phyloP scores from a whole-genome alignment of 2,797 vertebrate species.

The Heterohyrax brucei region DNA sequence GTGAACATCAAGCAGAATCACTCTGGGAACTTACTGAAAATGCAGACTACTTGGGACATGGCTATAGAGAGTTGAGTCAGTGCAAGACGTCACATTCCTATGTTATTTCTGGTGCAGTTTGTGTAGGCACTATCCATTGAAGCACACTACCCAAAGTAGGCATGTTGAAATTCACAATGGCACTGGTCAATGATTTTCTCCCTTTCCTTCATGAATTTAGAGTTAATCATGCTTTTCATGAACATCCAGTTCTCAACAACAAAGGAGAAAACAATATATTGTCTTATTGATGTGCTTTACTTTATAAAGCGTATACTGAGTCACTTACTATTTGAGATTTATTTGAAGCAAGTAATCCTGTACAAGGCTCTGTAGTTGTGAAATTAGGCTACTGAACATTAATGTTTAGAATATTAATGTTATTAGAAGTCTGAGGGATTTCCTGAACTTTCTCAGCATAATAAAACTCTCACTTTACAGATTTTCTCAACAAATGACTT shows the following conservation, averaged over 20 bases:
- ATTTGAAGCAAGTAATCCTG: slow-evolving; percentile 53
- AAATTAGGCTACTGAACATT: slow-evolving; percentile 63
- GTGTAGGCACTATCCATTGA: not conserved
- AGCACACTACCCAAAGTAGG: not conserved
- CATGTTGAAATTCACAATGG: not conserved
- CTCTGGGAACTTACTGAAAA: not conserved
- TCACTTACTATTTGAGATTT: slow-evolving; percentile 63
- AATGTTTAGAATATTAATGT: not conserved
- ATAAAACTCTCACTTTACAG: slow-evolving; percentile 21
- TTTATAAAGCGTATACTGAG: slow-evolving; percentile 61
- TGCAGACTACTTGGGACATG: not conserved
- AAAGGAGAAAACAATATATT: slow-evolving; percentile 52
- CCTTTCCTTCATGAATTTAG: not conserved
- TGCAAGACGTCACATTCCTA: not conserved
- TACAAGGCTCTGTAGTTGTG: slow-evolving; percentile 5
- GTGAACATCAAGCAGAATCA: not conserved
- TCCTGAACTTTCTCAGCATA: slow-evolving; percentile 26
- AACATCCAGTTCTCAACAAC: slow-evolving; percentile 26
- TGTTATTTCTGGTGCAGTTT: not conserved
- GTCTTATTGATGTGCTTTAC: slow-evolving; percentile 64
- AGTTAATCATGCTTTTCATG: not conserved
- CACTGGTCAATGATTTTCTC: not conserved
- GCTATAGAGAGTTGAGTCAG: not conserved
- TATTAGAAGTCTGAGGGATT: not conserved
- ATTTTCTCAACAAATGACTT: slow-evolving; percentile 60